These are phyloP conservation scores for Sitta carolinensis DNA, from an alignment of 2,797 vertebrate genomes.

Conservation along the genomic window DNA sequence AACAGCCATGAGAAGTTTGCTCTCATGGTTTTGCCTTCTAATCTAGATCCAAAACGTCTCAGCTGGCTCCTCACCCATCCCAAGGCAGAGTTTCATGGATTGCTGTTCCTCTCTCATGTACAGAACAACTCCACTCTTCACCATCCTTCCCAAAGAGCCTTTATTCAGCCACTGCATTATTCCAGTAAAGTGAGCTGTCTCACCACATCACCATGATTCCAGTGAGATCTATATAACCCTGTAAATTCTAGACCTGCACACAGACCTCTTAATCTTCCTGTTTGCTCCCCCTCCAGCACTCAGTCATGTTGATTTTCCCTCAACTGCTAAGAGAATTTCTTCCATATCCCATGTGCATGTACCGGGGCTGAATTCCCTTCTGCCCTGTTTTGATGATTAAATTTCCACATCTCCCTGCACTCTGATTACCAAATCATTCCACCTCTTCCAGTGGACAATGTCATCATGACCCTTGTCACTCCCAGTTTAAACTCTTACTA, in stretches of 20 bases:
- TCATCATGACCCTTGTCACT: neutral
- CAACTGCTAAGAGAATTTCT: neutral
- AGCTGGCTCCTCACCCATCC: neutral
- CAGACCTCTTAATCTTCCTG: neutral
- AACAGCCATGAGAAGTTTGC: neutral
- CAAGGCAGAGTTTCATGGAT: neutral
- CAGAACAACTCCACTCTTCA: neutral
- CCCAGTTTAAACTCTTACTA: neutral
- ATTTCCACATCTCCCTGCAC: neutral
- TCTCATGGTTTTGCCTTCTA: neutral
- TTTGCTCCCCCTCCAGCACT: neutral
- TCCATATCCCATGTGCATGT: neutral
- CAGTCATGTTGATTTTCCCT: neutral
- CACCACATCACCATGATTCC: neutral
- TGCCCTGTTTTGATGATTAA: neutral
- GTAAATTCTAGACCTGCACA: neutral
- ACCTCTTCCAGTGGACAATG: neutral
- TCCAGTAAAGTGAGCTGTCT: neutral
- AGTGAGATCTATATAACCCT: neutral
- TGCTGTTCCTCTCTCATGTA: fast-evolving
- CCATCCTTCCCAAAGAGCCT: neutral
- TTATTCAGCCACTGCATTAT: neutral
- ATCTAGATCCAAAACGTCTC: neutral
- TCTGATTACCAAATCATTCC: neutral
- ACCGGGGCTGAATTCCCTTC: neutral